Evolutionary conservation across 2,888 invertebrate genomes (phyloP), one percentile per base, ranked within the genome.

Genomic region (Drosophila macrothrix): DNA sequence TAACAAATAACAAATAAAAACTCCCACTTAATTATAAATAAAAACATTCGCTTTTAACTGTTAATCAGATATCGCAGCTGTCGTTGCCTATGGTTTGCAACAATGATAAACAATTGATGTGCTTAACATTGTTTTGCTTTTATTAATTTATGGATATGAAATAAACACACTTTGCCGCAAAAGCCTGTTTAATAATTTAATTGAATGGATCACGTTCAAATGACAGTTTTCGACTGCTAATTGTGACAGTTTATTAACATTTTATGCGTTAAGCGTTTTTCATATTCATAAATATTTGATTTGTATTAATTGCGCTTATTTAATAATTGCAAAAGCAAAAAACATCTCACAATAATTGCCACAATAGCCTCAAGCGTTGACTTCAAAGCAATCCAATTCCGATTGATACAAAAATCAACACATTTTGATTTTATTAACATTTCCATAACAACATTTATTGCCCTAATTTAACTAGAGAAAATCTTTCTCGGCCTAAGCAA

Each of bases 241-340:
- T 61, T 77, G 61, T 58, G 59, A 61, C 67, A 68, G 29, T 67
- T 80, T 60, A 76, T 68, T 53, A 60, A 60, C 33, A 69, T 71
- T 67, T 64, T 25, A 35, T 61, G 61, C 33, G 37, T 49, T 29
- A 28, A 19, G 55, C 31, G 29, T 46, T 67, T 72, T 61, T 49
- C 43, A 63, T 65, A 66, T 73, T 67, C 46, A 84, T 88, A 67
- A 84, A 88, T 88, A 80, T 85, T 83, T 83, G 64, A 83, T 88
- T 64, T 61, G 22, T 66, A 72, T 64, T 70, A 78, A 80, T 72
- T 71, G 54, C 53, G 28, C n/a, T 59, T 52, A 67, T 74, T 76
- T 53, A 39, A 53, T 65, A 74, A 67, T 46, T 52, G 33, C 22
- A 39, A 43, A 52, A 31, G n/a, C 35, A 49, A 41, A 33, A 28